Evolutionary conservation across 2,888 invertebrate genomes (phyloP).

Genomic region (Mactromeris polynyma): DNA sequence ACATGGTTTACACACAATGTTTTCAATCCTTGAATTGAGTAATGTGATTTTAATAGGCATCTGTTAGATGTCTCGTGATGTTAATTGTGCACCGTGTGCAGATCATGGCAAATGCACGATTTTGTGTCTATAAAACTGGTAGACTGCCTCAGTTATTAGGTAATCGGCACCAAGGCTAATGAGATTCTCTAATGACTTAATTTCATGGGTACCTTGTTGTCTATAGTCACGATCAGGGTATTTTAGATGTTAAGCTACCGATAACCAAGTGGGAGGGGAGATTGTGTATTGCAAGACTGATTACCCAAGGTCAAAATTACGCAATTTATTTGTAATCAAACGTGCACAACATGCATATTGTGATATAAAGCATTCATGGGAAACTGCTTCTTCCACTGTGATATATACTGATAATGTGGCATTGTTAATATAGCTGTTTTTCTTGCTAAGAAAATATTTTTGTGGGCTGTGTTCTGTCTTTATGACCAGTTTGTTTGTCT

Average conservation of each 20-base stretch:
- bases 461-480: too few species aligned
- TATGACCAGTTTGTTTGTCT: too few species aligned
- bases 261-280: slow-evolving; percentile 8
- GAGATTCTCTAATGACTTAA: background rate
- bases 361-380: slow-evolving; percentile 1
- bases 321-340: background rate
- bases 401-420: background rate
- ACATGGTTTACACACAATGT: background rate
- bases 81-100: background rate
- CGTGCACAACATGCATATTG: background rate
- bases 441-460: too few species aligned
- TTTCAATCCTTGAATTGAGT: background rate
- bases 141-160: background rate
- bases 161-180: background rate
- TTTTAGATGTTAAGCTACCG: background rate
- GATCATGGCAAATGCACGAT: background rate
- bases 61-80: background rate
- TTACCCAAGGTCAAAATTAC: background rate
- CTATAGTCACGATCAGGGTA: background rate
- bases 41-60: background rate
- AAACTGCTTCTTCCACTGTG: background rate
- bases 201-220: background rate
- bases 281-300: background rate
- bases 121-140: background rate
- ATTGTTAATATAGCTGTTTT: background rate